phyloP scores from a whole-genome alignment of 1,140 invertebrate genomes.

The Euglossa dilemma region DNA sequence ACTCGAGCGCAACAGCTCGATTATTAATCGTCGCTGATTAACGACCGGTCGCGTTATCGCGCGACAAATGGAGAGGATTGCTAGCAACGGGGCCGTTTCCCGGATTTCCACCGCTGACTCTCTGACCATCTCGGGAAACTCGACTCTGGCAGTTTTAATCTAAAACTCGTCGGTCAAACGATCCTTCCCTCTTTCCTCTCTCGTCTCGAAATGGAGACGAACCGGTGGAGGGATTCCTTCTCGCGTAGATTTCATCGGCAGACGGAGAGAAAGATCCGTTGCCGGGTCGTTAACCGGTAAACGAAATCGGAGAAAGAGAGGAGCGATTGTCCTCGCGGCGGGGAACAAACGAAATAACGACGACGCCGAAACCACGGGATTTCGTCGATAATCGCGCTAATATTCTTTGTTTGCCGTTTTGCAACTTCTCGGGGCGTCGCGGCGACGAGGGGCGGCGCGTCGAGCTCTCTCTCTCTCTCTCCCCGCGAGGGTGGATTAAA shows the following conservation, averaged over 20 bases:
- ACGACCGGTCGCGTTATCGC: neutral
- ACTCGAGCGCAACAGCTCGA: neutral
- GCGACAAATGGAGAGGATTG: constrained; percentile 20
- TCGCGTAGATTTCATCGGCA: neutral
- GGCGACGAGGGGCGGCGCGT: neutral
- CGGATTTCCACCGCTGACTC: constrained; percentile 11
- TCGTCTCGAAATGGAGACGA: no score
- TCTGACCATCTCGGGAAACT: constrained; percentile 1
- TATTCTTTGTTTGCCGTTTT: constrained; percentile 68
- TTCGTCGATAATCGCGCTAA: constrained; percentile 59
- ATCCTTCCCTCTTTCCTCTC: neutral
- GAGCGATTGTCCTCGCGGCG: neutral
- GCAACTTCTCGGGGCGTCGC: constrained; percentile 45
- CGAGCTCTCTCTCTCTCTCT: no score
- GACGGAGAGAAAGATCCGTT: neutral
- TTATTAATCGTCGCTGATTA: constrained; percentile 47
- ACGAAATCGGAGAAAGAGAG: neutral
- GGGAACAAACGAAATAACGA: constrained; percentile 47
- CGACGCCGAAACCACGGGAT: constrained; percentile 25
- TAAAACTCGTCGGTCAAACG: neutral
- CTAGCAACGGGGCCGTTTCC: neutral
- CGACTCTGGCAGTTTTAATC: constrained; percentile 25
- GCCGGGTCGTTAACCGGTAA: constrained; percentile 48
- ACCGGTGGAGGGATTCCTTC: constrained; percentile 15
- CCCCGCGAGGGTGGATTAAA: constrained; percentile 54